Percentiles rank a stretch among this genome's conserved stretches.
These are phyloP conservation scores for Danionella dracula DNA, from an alignment of 2,797 vertebrate genomes.

Conservation along the genomic window DNA sequence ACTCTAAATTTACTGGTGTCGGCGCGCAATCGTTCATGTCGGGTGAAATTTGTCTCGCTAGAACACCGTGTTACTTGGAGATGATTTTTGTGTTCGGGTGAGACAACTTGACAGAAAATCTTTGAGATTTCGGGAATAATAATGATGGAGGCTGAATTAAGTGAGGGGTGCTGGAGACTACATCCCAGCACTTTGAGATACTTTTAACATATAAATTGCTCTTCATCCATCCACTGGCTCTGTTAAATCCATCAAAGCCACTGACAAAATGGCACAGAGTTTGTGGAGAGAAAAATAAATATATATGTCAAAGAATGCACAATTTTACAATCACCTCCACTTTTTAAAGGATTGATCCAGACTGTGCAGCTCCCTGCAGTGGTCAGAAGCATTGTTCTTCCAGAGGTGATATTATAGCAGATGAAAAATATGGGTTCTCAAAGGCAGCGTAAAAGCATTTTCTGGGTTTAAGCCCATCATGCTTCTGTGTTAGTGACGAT, in stretches of 20 bases:
- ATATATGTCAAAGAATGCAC: conserved; percentile 32
- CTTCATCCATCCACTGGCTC: conserved; percentile 48
- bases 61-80: conserved; percentile 61
- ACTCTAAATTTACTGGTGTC: conserved; percentile 62
- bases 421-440: conserved; percentile 23
- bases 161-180: conserved; percentile 51
- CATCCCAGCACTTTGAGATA: conserved; percentile 48
- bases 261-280: conserved; percentile 33
- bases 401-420: conserved; percentile 24
- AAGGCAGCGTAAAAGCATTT: conserved; percentile 34
- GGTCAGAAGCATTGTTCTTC: conserved; percentile 11
- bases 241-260: conserved; percentile 57
- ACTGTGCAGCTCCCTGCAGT: conserved; percentile 10
- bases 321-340: conserved; percentile 50
- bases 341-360: conserved; percentile 46
- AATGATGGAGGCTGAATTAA: conserved; percentile 61
- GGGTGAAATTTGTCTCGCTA: conserved; percentile 61
- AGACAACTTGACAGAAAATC: conserved; percentile 64
- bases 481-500: conserved; percentile 40
- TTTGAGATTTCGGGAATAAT: conserved; percentile 60
- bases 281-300: conserved; percentile 20
- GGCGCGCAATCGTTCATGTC: conserved; percentile 57
- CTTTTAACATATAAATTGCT: conserved; percentile 63
- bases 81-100: conserved; percentile 56
- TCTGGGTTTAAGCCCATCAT: conserved; percentile 35